A percentile compares a stretch with the other conserved stretches of the same genome.
Conservation (phyloP, 2,113 vertebrate species). For the Paradoxurus hermaphroditus region DNA sequence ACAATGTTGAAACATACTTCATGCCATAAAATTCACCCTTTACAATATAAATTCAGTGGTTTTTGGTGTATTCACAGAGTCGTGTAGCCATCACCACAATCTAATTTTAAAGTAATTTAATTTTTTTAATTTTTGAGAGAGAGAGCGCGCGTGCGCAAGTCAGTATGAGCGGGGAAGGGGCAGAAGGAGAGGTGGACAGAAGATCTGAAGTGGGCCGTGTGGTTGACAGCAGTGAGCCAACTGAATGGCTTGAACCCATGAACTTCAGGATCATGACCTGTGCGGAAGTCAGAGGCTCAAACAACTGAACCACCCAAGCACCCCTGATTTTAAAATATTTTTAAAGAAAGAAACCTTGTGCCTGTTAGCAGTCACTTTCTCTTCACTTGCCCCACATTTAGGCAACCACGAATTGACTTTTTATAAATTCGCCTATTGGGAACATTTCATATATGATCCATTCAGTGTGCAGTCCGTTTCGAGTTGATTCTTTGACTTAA, state of each 20-base stretch:
- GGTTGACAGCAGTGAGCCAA: too few species aligned
- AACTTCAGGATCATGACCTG: too few species aligned
- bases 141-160: too few species aligned
- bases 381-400: background rate
- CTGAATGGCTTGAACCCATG: too few species aligned
- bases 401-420: background rate
- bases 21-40: background rate
- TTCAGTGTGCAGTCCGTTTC: background rate
- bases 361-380: background rate
- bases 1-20: background rate
- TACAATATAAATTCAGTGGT: background rate
- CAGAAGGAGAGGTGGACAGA: too few species aligned
- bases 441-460: background rate
- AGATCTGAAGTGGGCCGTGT: too few species aligned
- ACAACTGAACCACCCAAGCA: too few species aligned
- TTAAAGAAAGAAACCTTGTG: background rate
- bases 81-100: background rate
- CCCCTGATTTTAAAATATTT: background rate
- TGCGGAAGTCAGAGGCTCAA: too few species aligned
- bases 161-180: too few species aligned
- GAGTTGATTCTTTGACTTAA: constrained; percentile 9
- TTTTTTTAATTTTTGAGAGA: too few species aligned
- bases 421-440: background rate
- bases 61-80: constrained; percentile 21
- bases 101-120: background rate